phyloP scores from a whole-genome alignment of 2,113 vertebrate species.

The Peromyscus leucopus region DNA sequence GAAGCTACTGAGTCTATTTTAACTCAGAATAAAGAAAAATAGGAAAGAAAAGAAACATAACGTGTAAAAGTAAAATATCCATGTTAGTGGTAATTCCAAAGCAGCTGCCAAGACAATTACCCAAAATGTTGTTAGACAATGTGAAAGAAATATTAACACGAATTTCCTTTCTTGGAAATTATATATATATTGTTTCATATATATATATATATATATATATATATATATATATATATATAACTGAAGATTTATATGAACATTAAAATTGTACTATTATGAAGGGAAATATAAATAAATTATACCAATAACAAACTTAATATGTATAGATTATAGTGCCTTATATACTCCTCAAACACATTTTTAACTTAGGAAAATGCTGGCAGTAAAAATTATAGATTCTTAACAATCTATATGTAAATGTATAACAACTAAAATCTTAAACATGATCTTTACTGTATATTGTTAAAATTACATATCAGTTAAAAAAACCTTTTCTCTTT shows the following conservation, averaged over 20 bases:
- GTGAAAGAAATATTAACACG: neutral
- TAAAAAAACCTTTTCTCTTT: neutral
- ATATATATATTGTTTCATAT: too few relatives aligned
- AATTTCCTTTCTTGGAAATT: neutral
- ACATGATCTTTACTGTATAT: neutral
- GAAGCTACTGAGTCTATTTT: neutral
- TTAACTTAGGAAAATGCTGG: neutral
- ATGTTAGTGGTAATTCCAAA: neutral
- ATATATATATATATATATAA: neutral
- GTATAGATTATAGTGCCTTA: neutral
- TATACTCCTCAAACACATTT: neutral
- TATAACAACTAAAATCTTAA: neutral
- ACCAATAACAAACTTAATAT: neutral
- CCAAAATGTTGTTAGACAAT: neutral
- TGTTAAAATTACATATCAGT: neutral
- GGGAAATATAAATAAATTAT: neutral
- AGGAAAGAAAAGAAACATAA: neutral
- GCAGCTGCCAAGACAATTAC: neutral
- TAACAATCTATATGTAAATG: neutral
- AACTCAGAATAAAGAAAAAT: neutral
- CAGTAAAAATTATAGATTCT: neutral
- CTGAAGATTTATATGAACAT: neutral
- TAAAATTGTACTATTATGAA: neutral
- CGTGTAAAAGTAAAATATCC: neutral
- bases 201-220: too few relatives aligned